phyloP scores from a whole-genome alignment of 2,888 invertebrate genomes.

The Uloborus plumipes region DNA sequence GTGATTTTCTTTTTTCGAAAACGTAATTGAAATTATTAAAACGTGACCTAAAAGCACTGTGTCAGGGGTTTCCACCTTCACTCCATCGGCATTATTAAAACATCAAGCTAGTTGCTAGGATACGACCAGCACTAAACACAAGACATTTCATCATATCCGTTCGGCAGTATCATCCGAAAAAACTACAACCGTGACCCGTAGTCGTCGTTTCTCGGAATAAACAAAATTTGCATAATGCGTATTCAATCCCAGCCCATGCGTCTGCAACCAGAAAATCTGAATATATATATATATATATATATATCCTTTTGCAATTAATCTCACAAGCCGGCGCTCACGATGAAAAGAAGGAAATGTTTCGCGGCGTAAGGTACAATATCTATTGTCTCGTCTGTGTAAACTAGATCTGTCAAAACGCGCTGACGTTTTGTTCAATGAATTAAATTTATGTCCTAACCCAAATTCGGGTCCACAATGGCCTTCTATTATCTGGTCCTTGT shows the following conservation, averaged over 20 bases:
- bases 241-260: constrained; percentile 26
- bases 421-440: constrained; percentile 51
- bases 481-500: constrained; percentile 41
- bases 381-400: constrained; percentile 57
- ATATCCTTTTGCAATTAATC: constrained; percentile 51
- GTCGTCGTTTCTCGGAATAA: constrained; percentile 19
- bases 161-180: background rate
- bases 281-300: background rate
- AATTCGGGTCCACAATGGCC: constrained; percentile 54
- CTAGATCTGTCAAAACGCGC: constrained; percentile 61
- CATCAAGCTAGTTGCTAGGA: background rate
- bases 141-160: too few relatives aligned
- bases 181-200: constrained; percentile 39
- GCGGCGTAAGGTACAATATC: constrained; percentile 32
- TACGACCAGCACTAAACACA: background rate
- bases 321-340: constrained; percentile 45
- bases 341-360: constrained; percentile 37
- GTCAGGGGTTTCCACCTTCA: too few relatives aligned
- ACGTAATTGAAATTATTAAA: too few relatives aligned
- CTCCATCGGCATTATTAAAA: background rate
- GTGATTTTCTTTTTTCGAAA: too few relatives aligned
- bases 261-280: constrained; percentile 16
- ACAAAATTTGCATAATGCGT: constrained; percentile 53
- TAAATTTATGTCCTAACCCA: constrained; percentile 62
- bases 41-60: background rate